Conservation (phyloP, 2,113 vertebrate genomes). For the Salvelinus fontinalis region DNA sequence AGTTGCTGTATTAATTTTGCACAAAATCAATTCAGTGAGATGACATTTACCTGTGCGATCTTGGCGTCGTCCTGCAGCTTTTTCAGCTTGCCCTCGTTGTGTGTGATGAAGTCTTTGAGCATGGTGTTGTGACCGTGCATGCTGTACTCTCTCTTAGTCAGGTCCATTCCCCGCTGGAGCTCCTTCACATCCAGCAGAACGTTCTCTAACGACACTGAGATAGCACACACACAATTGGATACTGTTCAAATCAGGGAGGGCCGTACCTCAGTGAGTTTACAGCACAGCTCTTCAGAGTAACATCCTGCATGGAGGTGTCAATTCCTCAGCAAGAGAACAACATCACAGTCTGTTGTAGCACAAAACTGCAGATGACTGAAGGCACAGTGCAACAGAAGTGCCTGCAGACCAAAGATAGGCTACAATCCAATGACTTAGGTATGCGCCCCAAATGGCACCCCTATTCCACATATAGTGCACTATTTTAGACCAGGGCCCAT, state of each 20-base stretch:
- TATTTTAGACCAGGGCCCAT: no score
- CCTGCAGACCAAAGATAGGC: not conserved
- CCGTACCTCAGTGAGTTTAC: not conserved
- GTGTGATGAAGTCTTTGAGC: conserved; percentile 85
- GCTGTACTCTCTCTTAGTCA: conserved; percentile 87
- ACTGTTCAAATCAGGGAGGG: not conserved
- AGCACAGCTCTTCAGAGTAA: not conserved
- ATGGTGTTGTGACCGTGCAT: conserved; percentile 87
- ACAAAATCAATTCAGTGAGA: not conserved
- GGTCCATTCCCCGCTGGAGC: conserved; percentile 92
- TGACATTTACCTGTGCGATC: conserved; percentile 83
- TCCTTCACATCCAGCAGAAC: conserved; percentile 93
- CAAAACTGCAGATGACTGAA: not conserved
- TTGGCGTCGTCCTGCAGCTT: conserved; percentile 92
- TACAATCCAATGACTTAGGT: not conserved
- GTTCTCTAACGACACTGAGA: conserved; percentile 90
- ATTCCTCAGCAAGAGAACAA: not conserved
- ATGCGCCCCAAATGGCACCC: no score
- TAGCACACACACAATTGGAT: not conserved
- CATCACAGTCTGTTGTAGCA: not conserved
- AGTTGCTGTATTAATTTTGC: no score
- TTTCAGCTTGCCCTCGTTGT: conserved; percentile 86
- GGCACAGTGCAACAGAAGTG: not conserved
- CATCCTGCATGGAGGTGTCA: not conserved
- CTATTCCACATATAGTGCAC: no score